Percentiles rank a stretch among this genome's conserved stretches.
These are phyloP conservation scores for Parotocinclus haroldoi DNA, from an alignment of 2,797 vertebrate genomes.

Conservation along the genomic window DNA sequence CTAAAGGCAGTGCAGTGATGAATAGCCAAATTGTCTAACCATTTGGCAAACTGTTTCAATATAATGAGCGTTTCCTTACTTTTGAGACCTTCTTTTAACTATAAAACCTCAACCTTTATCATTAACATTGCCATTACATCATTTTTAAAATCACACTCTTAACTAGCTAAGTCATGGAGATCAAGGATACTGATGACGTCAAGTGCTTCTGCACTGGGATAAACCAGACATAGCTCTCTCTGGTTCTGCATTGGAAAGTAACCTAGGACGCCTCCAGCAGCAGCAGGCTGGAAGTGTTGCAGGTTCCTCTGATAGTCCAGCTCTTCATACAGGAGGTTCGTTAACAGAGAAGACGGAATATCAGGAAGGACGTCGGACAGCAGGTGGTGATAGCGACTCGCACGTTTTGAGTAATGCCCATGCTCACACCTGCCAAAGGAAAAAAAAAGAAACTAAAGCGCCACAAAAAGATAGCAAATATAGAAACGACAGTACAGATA, in stretches of 20 bases:
- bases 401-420: accelerated
- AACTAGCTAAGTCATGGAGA: no score
- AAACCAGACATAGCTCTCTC: slow-evolving; percentile 62
- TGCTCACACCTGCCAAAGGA: slow-evolving; percentile 53
- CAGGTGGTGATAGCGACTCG: slow-evolving; percentile 41
- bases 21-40: no score
- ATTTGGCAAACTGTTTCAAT: no score
- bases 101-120: no score
- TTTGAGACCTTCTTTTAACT: no score
- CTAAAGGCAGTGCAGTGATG: no score
- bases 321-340: slow-evolving; percentile 75
- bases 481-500: no score
- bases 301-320: slow-evolving; percentile 65
- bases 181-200: slow-evolving; percentile 80
- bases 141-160: no score
- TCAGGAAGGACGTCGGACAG: slow-evolving; percentile 58
- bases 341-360: slow-evolving; percentile 64
- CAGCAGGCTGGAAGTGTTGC: slow-evolving; percentile 65
- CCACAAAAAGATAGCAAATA: no score
- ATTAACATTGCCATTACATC: no score
- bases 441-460: neutral
- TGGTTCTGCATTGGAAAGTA: slow-evolving; percentile 49
- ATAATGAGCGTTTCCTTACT: no score
- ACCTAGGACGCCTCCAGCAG: slow-evolving; percentile 73
- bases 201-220: slow-evolving; percentile 61